Percentiles rank a stretch among this genome's conserved stretches.
Evolutionary conservation across 2,888 invertebrate genomes (phyloP).

Genomic region (Athrips mouffetella): DNA sequence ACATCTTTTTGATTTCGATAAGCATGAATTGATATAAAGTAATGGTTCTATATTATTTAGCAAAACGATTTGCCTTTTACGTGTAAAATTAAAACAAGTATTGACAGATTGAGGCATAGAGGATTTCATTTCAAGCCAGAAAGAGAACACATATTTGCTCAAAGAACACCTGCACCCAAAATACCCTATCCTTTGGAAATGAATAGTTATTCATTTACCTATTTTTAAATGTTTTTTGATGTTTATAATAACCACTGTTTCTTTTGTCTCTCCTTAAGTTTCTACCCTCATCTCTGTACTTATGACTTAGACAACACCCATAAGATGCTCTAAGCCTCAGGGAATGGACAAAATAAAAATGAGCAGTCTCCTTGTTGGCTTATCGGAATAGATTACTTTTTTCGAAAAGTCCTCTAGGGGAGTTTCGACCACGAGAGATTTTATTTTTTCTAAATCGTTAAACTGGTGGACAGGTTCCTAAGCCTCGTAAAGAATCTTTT

Average conservation of each 20-base stretch:
- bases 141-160: no score
- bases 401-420: slow-evolving; percentile 64
- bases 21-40: no score
- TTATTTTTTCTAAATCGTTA: slow-evolving; percentile 49
- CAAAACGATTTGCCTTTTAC: no score
- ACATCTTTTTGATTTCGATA: no score
- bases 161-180: no score
- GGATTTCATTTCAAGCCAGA: no score
- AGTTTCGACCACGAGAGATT: slow-evolving; percentile 40
- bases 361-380: slow-evolving; percentile 72
- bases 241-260: background rate
- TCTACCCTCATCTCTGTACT: background rate
- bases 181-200: no score
- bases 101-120: no score
- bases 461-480: slow-evolving; percentile 39
- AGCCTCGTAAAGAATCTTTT: slow-evolving; percentile 25
- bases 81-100: no score
- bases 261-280: background rate
- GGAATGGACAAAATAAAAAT: slow-evolving; percentile 76
- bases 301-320: slow-evolving; percentile 33
- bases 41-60: no score
- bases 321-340: slow-evolving; percentile 65
- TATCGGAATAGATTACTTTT: slow-evolving; percentile 75
- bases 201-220: background rate
- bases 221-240: background rate